Conservation (phyloP, 2,888 invertebrate species). For the Bombyx huttoni region DNA sequence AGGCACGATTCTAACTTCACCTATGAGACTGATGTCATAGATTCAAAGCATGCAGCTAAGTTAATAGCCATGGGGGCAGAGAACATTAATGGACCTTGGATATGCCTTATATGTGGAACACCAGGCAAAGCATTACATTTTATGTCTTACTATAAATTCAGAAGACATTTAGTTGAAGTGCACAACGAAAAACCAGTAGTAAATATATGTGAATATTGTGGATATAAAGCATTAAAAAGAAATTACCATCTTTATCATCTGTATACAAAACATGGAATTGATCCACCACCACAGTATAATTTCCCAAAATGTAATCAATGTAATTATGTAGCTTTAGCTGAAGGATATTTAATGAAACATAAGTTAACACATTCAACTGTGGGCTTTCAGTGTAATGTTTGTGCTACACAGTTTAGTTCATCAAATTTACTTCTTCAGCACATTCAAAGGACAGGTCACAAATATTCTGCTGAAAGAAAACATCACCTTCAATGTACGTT, state of each 20-base stretch:
- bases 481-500: slow-evolving; percentile 77
- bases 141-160: slow-evolving; percentile 82
- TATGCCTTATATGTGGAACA: slow-evolving; percentile 82
- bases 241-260: slow-evolving; percentile 84
- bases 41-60: slow-evolving; percentile 74
- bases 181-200: slow-evolving; percentile 84
- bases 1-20: slow-evolving; percentile 32
- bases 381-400: slow-evolving; percentile 65
- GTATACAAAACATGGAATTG: slow-evolving; percentile 84
- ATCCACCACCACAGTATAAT: slow-evolving; percentile 77
- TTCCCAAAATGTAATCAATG: slow-evolving; percentile 87
- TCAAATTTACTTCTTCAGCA: slow-evolving; percentile 55
- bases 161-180: slow-evolving; percentile 85
- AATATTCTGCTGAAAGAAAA: slow-evolving; percentile 49
- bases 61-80: slow-evolving; percentile 74
- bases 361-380: slow-evolving; percentile 68
- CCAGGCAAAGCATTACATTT: slow-evolving; percentile 79
- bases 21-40: slow-evolving; percentile 68
- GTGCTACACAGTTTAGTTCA: slow-evolving; percentile 63
- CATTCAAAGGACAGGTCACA: slow-evolving; percentile 72
- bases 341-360: slow-evolving; percentile 79
- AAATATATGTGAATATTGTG: slow-evolving; percentile 88
- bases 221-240: slow-evolving; percentile 80
- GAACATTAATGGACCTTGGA: slow-evolving; percentile 83
- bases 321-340: slow-evolving; percentile 81